phyloP scores from a whole-genome alignment of 2,113 vertebrate species.

The Carassius auratus region DNA sequence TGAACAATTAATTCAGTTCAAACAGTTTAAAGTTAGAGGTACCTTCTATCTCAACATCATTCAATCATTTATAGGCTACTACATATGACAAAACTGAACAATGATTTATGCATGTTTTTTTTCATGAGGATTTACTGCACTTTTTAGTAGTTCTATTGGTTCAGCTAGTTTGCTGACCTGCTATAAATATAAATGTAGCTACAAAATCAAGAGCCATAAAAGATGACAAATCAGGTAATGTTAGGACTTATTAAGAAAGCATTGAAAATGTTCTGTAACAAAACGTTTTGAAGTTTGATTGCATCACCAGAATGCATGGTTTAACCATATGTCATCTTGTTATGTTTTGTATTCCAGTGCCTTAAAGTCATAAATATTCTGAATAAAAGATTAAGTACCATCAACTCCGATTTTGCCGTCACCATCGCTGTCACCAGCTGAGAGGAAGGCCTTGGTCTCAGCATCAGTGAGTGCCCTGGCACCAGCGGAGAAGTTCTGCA shows the following conservation, averaged over 20 bases:
- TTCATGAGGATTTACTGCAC: background rate
- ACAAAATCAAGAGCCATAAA: background rate
- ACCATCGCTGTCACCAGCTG: conserved; percentile 67
- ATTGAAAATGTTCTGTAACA: background rate
- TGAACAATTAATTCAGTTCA: background rate
- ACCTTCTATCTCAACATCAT: background rate
- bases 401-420: conserved; percentile 72
- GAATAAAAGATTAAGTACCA: conserved; percentile 52
- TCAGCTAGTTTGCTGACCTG: background rate
- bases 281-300: background rate
- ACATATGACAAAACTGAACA: background rate
- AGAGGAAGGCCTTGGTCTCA: conserved; percentile 69
- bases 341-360: background rate
- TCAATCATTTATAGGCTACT: background rate
- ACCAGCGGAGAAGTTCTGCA: conserved; percentile 63
- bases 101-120: background rate
- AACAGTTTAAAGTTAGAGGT: background rate
- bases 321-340: background rate
- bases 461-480: conserved; percentile 66
- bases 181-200: background rate
- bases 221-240: background rate
- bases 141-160: background rate
- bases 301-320: background rate
- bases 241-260: background rate
- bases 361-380: background rate